Base-by-base conservation (phyloP, 2,113 vertebrate species). In the Ifrita kowaldi region DNA sequence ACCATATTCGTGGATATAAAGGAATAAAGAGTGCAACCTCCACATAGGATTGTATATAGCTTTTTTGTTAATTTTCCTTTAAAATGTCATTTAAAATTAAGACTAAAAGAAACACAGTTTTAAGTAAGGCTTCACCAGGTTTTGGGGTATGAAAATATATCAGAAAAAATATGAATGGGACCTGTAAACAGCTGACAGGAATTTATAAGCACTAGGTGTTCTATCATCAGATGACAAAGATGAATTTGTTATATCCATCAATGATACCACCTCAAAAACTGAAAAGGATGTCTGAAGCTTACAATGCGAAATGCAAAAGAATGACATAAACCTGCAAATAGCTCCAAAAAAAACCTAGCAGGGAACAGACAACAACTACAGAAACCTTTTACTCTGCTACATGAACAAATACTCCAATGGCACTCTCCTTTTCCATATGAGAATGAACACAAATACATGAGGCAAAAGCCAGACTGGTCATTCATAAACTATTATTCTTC, bases 11-110 rank as follows among this genome's bases (percentile, higher is more conserved):
- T 8, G 4, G 11, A 35, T 65, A 63, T 10, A 79, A 78, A 94
- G 49, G 24, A 87, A 91, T 60, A 78, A 81, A 75, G 24, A 73
- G 27, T 26, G 78, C 69, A 79, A 32, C 14, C 18, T 84, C 57
- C 20, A 49, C 19, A 19, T 0, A 70, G 27, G 11, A 49, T 10
- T 32, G n/a, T 8, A 21, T 5, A 21, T 1, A 64, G 17, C 11
- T 57, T 53, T 57, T 49, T 53, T 8, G 22, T 17, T 89, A 21
- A 16, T 68, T 41, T 87, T 82, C 16, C 42, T 64, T 21, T 42
- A 60, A 33, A 92, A 41, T 1, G 0, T 19, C 6, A 59, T 80
- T 85, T 85, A 50, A 87, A 69, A 81, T 28, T 28, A 52, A 68
- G n/a, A 42, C 26, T 39, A 49, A 64, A 78, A 35, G 19, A 84